Evolutionary conservation across 2,797 vertebrate species (phyloP), one percentile per base, ranked within the genome.

Genomic region (Nyctalus aviator): DNA sequence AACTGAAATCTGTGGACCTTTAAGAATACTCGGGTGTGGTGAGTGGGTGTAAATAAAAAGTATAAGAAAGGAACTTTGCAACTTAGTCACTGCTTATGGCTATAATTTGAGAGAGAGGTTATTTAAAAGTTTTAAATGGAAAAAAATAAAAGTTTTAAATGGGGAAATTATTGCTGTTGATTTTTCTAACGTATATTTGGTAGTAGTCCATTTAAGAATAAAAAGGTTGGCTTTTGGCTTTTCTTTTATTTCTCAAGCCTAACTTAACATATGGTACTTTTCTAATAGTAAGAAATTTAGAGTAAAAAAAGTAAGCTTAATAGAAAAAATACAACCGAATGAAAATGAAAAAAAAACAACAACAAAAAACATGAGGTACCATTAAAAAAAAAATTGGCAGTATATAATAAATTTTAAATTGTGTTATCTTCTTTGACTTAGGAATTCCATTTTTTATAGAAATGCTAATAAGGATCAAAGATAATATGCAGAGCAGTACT

Each of bases 341-440:
- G n/a, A 13, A 91, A 88, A 76, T n/a, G n/a, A 25, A 87, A 55
- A 44, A 4, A 41, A 41, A 41, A 41, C 37, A 41, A 41, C n/a
- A 41, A 7, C 37, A 41, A 41, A 41, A 41, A 41, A 6, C 6
- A 41, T 76, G 53, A 89, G 59, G 17, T 64, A 41, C 14, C 13
- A 59, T 84, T 68, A 48, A 62, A 82, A 91, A 18, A 27, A 11
- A 57, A 68, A 21, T 79, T 55, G 20, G 32, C 13, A 69, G 8
- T 84, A 68, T 93, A 32, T 88, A 55, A 50, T 84, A 25, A 79
- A 71, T 87, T 83, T 92, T 87, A 66, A 84, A 62, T 44, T 13
- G 20, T 72, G 25, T 3, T 84, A 30, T 71, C 20, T 86, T 87
- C 44, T 87, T 87, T 81, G 55, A 53, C 53, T 20, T 59, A 79